phyloP scores from a whole-genome alignment of 2,797 vertebrate genomes.

The Lepus oiostolus region DNA sequence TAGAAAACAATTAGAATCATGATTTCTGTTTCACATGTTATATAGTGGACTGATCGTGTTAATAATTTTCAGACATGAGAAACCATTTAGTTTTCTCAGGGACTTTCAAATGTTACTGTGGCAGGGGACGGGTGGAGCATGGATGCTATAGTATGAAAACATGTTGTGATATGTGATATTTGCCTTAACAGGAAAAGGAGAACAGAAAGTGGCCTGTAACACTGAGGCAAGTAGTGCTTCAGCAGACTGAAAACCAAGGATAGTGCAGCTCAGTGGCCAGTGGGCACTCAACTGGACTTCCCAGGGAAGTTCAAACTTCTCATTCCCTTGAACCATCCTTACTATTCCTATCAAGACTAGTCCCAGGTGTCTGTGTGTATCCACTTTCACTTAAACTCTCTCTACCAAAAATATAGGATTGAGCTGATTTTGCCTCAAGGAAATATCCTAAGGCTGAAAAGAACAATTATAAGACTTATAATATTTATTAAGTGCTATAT shows the following conservation, averaged over 20 bases:
- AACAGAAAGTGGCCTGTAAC: neutral
- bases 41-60: neutral
- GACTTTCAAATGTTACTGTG: slow-evolving; percentile 12
- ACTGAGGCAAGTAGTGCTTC: neutral
- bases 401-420: neutral
- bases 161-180: neutral
- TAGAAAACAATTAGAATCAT: slow-evolving; percentile 32
- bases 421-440: neutral
- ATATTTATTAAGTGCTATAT: neutral
- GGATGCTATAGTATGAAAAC: neutral
- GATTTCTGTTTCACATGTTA: neutral
- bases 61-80: slow-evolving; percentile 33
- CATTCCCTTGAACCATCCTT: neutral
- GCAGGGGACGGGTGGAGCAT: neutral
- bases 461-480: neutral
- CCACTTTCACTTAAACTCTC: neutral
- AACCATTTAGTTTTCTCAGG: slow-evolving; percentile 7
- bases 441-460: neutral
- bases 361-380: neutral
- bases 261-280: neutral
- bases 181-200: neutral
- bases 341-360: neutral
- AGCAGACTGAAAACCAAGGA: neutral
- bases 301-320: neutral
- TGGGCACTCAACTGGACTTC: neutral